These are phyloP conservation scores for Musca vetustissima DNA, from an alignment of 1,140 invertebrate genomes.

Conservation along the genomic window DNA sequence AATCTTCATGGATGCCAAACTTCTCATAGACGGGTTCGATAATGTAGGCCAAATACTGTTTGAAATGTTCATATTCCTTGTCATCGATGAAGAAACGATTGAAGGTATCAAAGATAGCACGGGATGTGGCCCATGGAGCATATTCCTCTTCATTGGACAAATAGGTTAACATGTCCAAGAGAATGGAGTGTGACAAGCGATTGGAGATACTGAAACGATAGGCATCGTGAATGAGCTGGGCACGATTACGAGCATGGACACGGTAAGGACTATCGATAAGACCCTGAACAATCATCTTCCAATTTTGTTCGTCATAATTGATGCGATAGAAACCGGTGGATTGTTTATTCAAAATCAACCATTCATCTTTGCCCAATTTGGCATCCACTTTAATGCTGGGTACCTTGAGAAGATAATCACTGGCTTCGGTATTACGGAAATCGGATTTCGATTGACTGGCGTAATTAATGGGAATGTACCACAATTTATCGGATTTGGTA, in stretches of 20 bases:
- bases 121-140: conserved; percentile 63
- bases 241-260: conserved; percentile 72
- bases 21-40: conserved; percentile 49
- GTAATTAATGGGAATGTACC: conserved; percentile 61
- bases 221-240: conserved; percentile 76
- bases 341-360: conserved; percentile 64
- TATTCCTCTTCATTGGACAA: conserved; percentile 62
- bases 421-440: conserved; percentile 56
- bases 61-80: conserved; percentile 37
- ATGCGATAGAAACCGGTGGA: conserved; percentile 67
- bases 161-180: conserved; percentile 60
- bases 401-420: conserved; percentile 38
- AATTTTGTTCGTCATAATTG: conserved; percentile 64
- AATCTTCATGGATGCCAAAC: conserved; percentile 50
- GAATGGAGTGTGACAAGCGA: conserved; percentile 55
- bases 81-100: conserved; percentile 46
- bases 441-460: conserved; percentile 51
- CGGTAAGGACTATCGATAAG: conserved; percentile 54
- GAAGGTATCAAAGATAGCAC: conserved; percentile 44
- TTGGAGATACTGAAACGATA: conserved; percentile 66
- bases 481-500: conserved; percentile 31
- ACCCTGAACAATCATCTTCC: conserved; percentile 58
- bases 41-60: conserved; percentile 40
- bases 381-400: conserved; percentile 14
- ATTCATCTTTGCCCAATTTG: conserved; percentile 48